Conservation (phyloP, 2,113 vertebrate genomes). For the Corydoras maculifer region DNA sequence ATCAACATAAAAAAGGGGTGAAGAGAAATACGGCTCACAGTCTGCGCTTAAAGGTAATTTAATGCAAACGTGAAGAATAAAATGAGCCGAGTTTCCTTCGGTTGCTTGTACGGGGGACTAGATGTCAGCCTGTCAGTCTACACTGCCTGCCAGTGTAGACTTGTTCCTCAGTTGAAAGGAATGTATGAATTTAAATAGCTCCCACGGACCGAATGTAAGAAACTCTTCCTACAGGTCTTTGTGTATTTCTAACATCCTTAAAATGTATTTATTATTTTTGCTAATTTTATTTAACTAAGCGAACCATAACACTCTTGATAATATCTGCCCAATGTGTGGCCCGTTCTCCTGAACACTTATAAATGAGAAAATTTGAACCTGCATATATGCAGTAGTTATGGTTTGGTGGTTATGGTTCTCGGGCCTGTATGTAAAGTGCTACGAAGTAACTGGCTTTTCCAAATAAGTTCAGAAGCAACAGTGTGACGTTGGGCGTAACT, state of each 20-base stretch:
- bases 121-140: conserved; percentile 5
- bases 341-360: too few relatives aligned
- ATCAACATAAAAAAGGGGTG: neutral
- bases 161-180: conserved; percentile 36
- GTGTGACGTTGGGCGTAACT: too few relatives aligned
- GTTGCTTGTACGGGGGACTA: neutral
- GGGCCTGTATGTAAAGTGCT: too few relatives aligned
- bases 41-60: neutral
- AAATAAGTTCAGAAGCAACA: too few relatives aligned
- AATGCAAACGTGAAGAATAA: neutral
- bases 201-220: neutral
- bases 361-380: too few relatives aligned
- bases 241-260: neutral
- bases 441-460: too few relatives aligned
- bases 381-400: too few relatives aligned
- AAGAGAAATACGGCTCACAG: neutral
- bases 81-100: neutral
- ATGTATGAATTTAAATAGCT: conserved; percentile 19
- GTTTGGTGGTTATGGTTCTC: too few relatives aligned
- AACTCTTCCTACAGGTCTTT: neutral
- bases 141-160: conserved; percentile 19
- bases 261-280: neutral
- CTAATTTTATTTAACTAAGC: too few relatives aligned
- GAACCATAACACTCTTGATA: too few relatives aligned
- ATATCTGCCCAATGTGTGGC: too few relatives aligned